A percentile compares a stretch with the other conserved stretches of the same genome.
phyloP scores from a whole-genome alignment of 2,797 vertebrate species.

The Falco concolor region DNA sequence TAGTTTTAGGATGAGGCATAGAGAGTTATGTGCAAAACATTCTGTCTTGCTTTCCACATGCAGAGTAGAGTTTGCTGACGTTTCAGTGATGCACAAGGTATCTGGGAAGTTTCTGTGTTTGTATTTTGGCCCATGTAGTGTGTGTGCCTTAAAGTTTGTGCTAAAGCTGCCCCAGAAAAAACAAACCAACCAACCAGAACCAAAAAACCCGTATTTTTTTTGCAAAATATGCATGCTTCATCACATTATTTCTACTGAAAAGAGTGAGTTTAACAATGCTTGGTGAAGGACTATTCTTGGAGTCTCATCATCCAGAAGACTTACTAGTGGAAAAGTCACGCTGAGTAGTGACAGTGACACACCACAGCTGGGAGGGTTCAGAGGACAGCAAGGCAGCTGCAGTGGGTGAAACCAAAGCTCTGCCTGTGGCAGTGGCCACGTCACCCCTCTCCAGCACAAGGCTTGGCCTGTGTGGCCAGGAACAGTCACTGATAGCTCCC shows the following conservation, averaged over 20 bases:
- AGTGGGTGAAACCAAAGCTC: not conserved
- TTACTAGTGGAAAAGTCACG: accelerated
- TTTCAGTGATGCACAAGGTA: not conserved
- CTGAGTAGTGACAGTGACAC: not conserved
- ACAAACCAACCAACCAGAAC: not conserved
- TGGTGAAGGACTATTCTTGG: not conserved
- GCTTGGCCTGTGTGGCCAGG: not conserved
- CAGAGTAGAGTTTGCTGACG: not conserved
- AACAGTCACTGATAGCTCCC: not conserved
- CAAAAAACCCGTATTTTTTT: not conserved
- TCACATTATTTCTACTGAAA: not conserved
- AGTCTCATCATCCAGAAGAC: not conserved
- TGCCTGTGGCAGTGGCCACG: not conserved
- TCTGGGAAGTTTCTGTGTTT: not conserved
- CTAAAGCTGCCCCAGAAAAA: not conserved
- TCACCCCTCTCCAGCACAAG: not conserved
- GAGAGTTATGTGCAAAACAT: not conserved
- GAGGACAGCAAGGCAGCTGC: not conserved
- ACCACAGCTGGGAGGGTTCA: not conserved
- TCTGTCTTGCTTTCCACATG: not conserved
- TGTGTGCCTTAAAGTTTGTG: not conserved
- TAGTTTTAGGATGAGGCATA: not conserved
- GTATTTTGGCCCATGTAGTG: not conserved
- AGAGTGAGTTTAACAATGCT: not conserved
- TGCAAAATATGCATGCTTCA: not conserved